Evolutionary conservation across 1,140 invertebrate genomes (phyloP), one percentile per base, ranked within the genome.

Genomic region (Micrasema minimum): DNA sequence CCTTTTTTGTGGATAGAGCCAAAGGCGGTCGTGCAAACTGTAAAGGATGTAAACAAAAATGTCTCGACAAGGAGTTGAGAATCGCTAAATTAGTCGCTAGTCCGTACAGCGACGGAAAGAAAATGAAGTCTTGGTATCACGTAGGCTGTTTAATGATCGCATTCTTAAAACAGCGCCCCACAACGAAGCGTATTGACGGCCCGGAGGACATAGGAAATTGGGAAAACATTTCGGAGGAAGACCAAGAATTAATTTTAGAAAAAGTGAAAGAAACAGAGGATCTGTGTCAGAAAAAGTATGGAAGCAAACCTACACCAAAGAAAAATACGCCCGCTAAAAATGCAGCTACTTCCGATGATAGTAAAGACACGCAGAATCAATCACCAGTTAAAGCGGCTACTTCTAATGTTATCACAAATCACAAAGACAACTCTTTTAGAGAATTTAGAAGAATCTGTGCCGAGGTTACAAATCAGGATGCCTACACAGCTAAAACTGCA

Each of bases 51-150:
- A 96, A 95, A 83, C 81, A 88, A 61, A 90, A 92, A 76, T 92
- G 94, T 76, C 87, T 89, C 3, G 90, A 90, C 78, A 92, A 90
- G 20, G 81, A 87, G 43, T 75, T 94, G 37, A 83, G 93, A 64
- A 85, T 96, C 16, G 93, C 90, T 0, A 92, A 95, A 84, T 77
- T 93, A 20, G 87, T 89, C 3, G 77, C 89, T 0, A 96, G 93
- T 83, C 92, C 91, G 1, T 96, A 95, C 79, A 88, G 88, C 14
- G 91, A 90, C n/a, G 91, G 91, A 6, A 91, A 91, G 69, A 77
- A 77, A 74, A 94, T 96, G 93, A 96, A 95, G 79, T 87, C 87
- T 62, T 97, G 93, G 92, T 88, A 91, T 79, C 94, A 96, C 79
- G 80, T 93, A 0, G 79, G 85, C 50, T 97, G 94, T 77, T 80